Evolutionary conservation across 2,888 invertebrate genomes (phyloP), one percentile per base, ranked within the genome.

Genomic region (Perdita meconis): DNA sequence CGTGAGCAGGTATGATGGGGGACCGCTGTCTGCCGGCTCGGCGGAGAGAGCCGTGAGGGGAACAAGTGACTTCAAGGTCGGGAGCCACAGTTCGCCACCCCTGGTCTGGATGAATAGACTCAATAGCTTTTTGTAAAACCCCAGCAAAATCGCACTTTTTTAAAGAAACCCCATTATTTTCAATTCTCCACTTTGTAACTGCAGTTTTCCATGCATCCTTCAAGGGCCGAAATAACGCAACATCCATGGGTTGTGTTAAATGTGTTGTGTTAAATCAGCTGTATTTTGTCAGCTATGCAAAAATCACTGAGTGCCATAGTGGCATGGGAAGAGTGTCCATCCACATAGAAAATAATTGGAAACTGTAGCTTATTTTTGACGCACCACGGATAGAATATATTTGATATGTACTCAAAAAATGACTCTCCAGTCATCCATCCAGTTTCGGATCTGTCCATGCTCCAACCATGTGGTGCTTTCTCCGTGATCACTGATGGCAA

Each of bases 341-440:
- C 56, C 13, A 56, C 10, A 2, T 56, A 56, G 12, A 38, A 16
- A 22, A 56, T 38, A 10, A 56, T 22, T 0, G 38, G 56, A 5
- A 56, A 56, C 10, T 34, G 6, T 22, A 56, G 34, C 16, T 56
- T 6, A 16, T 19, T 38, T 36, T 19, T 22, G 5, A 13, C 0
- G 13, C 36, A 38, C 38, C 56, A 38, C 3, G 56, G 56, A 2
- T 56, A 22, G 22, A 56, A 56, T 38, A 56, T 34, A n/a, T 56
- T 56, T 0, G 56, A 19, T 10, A 56, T 2, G 13, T 56, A 56
- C 38, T 38, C 38, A 13, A 34, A 38, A 56, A 56, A 56, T 10
- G 36, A 12, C 22, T 56, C 56, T 13, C 56, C 56, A 12, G 36
- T 19, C 56, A 56, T 56, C 56, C 56, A 56, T 10, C 38, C 56